Evolutionary conservation across 2,113 vertebrate species (phyloP).

Genomic region (Haemorhous mexicanus): DNA sequence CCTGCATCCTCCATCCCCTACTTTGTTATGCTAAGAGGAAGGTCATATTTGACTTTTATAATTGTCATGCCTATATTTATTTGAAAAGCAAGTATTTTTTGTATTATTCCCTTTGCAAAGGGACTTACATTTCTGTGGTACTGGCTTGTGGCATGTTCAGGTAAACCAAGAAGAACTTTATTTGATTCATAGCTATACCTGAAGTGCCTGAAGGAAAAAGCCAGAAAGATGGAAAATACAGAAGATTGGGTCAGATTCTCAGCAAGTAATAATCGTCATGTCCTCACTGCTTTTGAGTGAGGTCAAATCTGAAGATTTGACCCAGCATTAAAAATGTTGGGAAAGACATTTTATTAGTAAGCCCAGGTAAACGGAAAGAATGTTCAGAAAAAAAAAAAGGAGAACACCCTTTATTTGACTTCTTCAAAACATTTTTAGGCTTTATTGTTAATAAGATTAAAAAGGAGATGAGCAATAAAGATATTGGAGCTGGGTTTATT

Average conservation of each 20-base stretch:
- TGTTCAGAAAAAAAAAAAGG: conserved; percentile 42
- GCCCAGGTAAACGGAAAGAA: conserved; percentile 66
- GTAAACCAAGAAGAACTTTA: neutral
- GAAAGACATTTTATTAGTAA: conserved; percentile 53
- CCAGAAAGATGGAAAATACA: neutral
- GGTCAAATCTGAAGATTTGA: neutral
- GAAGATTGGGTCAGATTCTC: neutral
- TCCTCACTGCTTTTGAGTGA: neutral
- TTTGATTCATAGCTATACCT: neutral
- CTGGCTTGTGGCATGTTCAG: neutral
- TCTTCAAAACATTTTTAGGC: conserved; percentile 69
- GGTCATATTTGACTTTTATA: neutral
- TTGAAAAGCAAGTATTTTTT: neutral
- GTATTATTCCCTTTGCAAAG: neutral
- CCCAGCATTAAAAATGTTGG: neutral
- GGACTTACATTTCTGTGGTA: neutral
- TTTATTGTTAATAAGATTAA: conserved; percentile 78
- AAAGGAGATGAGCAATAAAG: conserved; percentile 81
- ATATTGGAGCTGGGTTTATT: conserved; percentile 73
- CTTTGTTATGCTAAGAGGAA: neutral
- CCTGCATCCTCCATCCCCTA: neutral
- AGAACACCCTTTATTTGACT: conserved; percentile 62
- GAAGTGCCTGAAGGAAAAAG: neutral
- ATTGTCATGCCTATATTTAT: neutral
- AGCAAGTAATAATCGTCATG: neutral